These are phyloP conservation scores for Gymnarchus niloticus DNA, from an alignment of 2,113 vertebrate genomes.

Conservation along the genomic window DNA sequence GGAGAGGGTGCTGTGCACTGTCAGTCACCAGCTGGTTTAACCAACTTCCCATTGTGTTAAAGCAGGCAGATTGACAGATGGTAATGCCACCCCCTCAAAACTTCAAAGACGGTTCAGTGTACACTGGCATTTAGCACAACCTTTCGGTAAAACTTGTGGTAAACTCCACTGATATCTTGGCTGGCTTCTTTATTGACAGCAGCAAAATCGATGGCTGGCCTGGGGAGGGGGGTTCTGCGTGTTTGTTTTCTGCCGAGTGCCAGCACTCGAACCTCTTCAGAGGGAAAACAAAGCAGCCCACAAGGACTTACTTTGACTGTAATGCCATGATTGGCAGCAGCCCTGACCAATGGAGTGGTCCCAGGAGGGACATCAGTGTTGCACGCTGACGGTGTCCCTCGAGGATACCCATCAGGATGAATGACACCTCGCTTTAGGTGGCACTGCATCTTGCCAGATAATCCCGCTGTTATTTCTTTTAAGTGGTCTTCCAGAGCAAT, in stretches of 20 bases:
- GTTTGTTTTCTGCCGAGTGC: not conserved
- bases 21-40: not conserved
- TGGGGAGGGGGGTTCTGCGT: not conserved
- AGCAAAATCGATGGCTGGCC: not conserved
- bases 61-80: not conserved
- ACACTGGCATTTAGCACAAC: not conserved
- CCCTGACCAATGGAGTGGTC: slow-evolving; percentile 36
- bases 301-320: slow-evolving; percentile 34
- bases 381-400: slow-evolving; percentile 22
- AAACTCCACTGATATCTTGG: not conserved
- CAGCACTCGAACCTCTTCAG: slow-evolving; percentile 37
- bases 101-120: not conserved
- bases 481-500: slow-evolving; percentile 16
- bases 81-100: not conserved
- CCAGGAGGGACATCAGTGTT: slow-evolving; percentile 27
- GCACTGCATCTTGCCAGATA: slow-evolving; percentile 25
- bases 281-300: slow-evolving; percentile 27
- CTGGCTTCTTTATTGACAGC: not conserved
- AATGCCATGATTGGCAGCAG: slow-evolving; percentile 42
- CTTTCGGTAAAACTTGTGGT: not conserved
- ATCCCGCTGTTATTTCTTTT: slow-evolving; percentile 27
- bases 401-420: slow-evolving; percentile 15
- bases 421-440: slow-evolving; percentile 35
- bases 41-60: not conserved
- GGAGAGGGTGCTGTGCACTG: not conserved